These are phyloP conservation scores for Listrodromus nycthemerus DNA, from an alignment of 2,888 invertebrate genomes.

Conservation along the genomic window DNA sequence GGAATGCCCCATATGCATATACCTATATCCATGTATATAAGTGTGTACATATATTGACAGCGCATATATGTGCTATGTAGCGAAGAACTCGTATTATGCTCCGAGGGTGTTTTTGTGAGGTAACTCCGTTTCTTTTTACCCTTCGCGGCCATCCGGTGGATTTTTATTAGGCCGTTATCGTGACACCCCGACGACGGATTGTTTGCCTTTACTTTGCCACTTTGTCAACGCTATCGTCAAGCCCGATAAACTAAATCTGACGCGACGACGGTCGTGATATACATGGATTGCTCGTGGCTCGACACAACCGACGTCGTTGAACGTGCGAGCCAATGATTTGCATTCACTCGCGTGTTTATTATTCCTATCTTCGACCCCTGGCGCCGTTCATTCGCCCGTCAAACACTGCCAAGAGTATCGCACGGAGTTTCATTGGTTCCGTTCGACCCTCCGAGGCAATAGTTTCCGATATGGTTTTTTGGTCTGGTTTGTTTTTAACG, in stretches of 20 bases:
- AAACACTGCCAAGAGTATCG: too few species aligned
- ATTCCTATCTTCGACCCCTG: too few species aligned
- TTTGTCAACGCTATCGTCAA: slow-evolving; percentile 59
- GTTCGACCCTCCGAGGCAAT: too few species aligned
- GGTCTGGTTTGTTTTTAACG: too few species aligned
- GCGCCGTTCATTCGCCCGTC: too few species aligned
- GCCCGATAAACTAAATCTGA: slow-evolving; percentile 31
- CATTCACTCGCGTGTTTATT: too few species aligned
- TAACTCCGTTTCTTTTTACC: slow-evolving; percentile 15
- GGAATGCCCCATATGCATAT: neutral
- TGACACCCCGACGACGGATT: slow-evolving; percentile 69
- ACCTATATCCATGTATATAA: neutral
- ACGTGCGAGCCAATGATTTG: slow-evolving; percentile 1
- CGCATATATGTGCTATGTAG: slow-evolving; percentile 15
- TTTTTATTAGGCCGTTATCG: slow-evolving; percentile 78
- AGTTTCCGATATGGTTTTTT: too few species aligned
- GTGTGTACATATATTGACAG: neutral
- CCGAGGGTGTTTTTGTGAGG: slow-evolving; percentile 60
- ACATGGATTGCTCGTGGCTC: neutral
- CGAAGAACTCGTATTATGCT: slow-evolving; percentile 23
- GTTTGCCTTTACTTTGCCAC: slow-evolving; percentile 74
- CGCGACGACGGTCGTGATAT: slow-evolving; percentile 1
- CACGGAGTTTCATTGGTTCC: too few species aligned
- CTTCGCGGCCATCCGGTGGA: slow-evolving; percentile 49
- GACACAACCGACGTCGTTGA: neutral